A percentile compares a stretch with the other conserved stretches of the same genome.
These are phyloP conservation scores for Stictocephala bisonia DNA, from an alignment of 2,888 invertebrate genomes.

Conservation along the genomic window DNA sequence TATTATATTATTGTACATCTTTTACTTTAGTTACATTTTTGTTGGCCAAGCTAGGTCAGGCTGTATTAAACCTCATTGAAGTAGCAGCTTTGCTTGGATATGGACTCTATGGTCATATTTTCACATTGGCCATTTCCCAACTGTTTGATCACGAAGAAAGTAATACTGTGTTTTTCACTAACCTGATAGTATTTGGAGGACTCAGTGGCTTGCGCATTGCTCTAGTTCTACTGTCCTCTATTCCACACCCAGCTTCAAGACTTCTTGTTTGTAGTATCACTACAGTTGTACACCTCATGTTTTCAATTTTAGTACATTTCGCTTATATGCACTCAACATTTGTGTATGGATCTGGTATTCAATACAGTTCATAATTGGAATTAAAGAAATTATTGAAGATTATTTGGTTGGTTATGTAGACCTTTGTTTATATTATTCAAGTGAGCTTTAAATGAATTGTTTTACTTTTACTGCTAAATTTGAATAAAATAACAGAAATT, in stretches of 20 bases:
- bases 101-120: slow-evolving; percentile 66
- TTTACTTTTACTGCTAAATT: too few species aligned
- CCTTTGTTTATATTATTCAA: too few species aligned
- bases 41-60: slow-evolving; percentile 62
- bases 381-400: too few species aligned
- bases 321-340: slow-evolving; percentile 67
- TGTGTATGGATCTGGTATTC: slow-evolving; percentile 61
- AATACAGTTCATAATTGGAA: too few species aligned
- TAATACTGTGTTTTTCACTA: slow-evolving; percentile 66
- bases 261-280: slow-evolving; percentile 67
- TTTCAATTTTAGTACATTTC: slow-evolving; percentile 68
- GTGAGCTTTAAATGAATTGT: too few species aligned
- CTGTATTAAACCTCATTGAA: slow-evolving; percentile 63
- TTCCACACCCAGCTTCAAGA: slow-evolving; percentile 65
- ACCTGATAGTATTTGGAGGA: slow-evolving; percentile 66
- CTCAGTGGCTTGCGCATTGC: slow-evolving; percentile 66
- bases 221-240: slow-evolving; percentile 65
- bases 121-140: slow-evolving; percentile 64
- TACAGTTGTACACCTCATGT: slow-evolving; percentile 66
- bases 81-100: slow-evolving; percentile 66
- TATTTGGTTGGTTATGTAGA: too few species aligned
- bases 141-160: slow-evolving; percentile 65
- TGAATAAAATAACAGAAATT: too few species aligned
- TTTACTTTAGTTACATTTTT: slow-evolving; percentile 64
- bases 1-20: slow-evolving; percentile 62